phyloP scores from a whole-genome alignment of 2,113 vertebrate species.

The Thunnus maccoyii region DNA sequence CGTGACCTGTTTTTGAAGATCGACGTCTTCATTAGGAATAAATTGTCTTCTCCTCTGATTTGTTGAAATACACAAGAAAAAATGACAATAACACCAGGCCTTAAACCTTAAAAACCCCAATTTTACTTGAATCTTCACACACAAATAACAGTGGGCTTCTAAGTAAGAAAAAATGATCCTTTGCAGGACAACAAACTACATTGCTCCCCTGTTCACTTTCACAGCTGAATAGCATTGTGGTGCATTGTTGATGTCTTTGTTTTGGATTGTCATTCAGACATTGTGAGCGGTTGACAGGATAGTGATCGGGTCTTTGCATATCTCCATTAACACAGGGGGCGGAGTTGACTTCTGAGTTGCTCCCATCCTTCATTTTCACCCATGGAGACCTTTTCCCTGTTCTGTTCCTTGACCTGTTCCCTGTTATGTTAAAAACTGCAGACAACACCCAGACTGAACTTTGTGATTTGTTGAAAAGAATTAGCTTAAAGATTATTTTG shows the following conservation, averaged over 20 bases:
- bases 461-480: slow-evolving; percentile 26
- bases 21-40: too few relatives aligned
- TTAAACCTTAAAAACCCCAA: background rate
- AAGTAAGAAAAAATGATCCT: slow-evolving; percentile 34
- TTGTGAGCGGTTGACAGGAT: slow-evolving; percentile 71
- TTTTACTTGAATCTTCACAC: background rate
- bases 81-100: background rate
- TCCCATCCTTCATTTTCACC: slow-evolving; percentile 58
- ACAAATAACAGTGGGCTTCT: slow-evolving; percentile 1
- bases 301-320: slow-evolving; percentile 69
- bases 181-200: slow-evolving; percentile 20
- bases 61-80: background rate
- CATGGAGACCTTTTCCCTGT: slow-evolving; percentile 42
- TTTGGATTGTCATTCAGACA: slow-evolving; percentile 66
- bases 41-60: background rate
- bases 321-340: slow-evolving; percentile 69
- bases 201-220: slow-evolving; percentile 32
- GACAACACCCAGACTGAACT: background rate
- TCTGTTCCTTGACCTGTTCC: slow-evolving; percentile 8
- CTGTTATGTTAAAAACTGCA: slow-evolving; percentile 28
- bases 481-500: slow-evolving; percentile 17
- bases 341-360: slow-evolving; percentile 62
- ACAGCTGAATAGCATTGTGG: slow-evolving; percentile 42
- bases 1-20: too few relatives aligned
- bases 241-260: slow-evolving; percentile 68